Percentiles rank a stretch among this genome's conserved stretches.
Conservation (phyloP, 2,888 invertebrate genomes). For the Philonicus albiceps region DNA sequence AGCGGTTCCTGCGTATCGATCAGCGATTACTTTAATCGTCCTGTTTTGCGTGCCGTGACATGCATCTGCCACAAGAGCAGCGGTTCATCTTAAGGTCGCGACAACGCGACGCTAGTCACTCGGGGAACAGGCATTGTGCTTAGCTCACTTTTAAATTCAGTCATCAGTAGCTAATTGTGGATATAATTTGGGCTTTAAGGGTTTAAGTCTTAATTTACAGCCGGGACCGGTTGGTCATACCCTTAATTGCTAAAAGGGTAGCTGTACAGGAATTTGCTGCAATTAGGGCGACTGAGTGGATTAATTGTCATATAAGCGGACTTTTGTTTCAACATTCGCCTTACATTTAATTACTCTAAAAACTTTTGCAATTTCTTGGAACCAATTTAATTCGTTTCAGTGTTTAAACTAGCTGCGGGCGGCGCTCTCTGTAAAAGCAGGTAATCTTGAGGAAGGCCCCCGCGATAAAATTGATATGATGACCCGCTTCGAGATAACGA, state of each 20-base stretch:
- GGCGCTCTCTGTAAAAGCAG: neutral
- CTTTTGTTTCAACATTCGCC: neutral
- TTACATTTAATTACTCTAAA: neutral
- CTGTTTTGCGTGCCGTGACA: neutral
- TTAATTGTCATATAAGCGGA: neutral
- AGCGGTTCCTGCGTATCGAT: neutral
- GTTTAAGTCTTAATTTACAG: constrained; percentile 6
- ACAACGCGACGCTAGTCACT: neutral
- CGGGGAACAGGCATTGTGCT: neutral
- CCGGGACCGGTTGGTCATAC: neutral
- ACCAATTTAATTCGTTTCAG: neutral
- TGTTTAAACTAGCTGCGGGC: neutral
- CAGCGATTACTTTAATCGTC: constrained; percentile 3
- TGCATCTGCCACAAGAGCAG: constrained; percentile 7
- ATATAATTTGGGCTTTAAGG: constrained; percentile 23
- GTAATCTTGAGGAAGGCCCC: neutral
- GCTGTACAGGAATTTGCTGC: neutral
- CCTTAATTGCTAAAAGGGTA: neutral
- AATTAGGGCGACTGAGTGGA: neutral
- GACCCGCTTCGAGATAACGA: constrained; percentile 2
- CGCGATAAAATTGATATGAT: constrained; percentile 21
- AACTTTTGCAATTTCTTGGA: neutral
- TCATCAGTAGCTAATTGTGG: constrained; percentile 21
- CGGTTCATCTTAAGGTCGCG: constrained; percentile 10
- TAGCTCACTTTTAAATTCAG: constrained; percentile 9